phyloP scores from a whole-genome alignment of 2,888 invertebrate species.

The Neelides folsomi region DNA sequence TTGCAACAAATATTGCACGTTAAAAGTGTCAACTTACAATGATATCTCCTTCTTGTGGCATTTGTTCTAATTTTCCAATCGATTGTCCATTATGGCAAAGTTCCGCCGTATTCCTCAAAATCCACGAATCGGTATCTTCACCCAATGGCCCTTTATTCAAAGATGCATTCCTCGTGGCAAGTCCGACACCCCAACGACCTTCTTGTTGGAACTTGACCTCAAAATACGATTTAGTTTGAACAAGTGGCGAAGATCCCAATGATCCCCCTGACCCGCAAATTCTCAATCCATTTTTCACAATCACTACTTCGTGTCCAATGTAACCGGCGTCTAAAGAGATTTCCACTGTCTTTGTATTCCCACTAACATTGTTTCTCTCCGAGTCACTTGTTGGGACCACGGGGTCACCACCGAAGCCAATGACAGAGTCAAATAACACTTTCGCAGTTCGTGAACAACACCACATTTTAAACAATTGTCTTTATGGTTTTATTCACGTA shows the following conservation, averaged over 20 bases:
- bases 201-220: conserved; percentile 95
- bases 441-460: conserved; percentile 31
- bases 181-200: conserved; percentile 81
- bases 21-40: conserved; percentile 45
- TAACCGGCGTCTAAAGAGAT: conserved; percentile 27
- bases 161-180: conserved; percentile 77
- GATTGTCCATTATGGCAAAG: conserved; percentile 73
- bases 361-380: conserved; percentile 5
- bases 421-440: conserved; percentile 26
- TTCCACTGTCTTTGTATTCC: conserved; percentile 11
- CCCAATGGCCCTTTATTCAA: conserved; percentile 78
- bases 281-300: conserved; percentile 81
- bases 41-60: conserved; percentile 83
- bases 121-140: conserved; percentile 81
- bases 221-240: conserved; percentile 95
- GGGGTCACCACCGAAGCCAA: conserved; percentile 21
- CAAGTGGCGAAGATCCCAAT: conserved; percentile 81
- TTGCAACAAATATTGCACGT: background rate
- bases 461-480: conserved; percentile 21
- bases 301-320: conserved; percentile 78
- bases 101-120: conserved; percentile 75
- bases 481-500: background rate
- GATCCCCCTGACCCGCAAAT: conserved; percentile 94
- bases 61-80: conserved; percentile 50
- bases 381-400: conserved; percentile 14